phyloP scores from a whole-genome alignment of 1,140 invertebrate species.

The Lucilia cuprina region DNA sequence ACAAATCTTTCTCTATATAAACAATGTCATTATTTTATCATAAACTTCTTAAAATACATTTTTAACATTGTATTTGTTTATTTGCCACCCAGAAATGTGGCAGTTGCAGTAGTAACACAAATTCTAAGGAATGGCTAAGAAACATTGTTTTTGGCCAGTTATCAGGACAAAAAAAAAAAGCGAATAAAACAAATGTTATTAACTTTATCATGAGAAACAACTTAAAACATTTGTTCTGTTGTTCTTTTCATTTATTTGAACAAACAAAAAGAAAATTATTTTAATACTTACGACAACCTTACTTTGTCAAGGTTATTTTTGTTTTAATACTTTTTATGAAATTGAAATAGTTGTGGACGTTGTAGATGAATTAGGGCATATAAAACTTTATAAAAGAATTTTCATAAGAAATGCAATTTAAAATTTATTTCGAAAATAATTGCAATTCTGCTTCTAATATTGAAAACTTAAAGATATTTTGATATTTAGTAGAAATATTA shows the following conservation, averaged over 20 bases:
- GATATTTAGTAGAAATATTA: no score
- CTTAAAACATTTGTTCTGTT: neutral
- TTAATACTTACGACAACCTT: neutral
- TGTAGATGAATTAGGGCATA: no score
- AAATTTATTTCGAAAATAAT: no score
- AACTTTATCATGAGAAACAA: neutral
- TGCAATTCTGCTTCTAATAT: no score
- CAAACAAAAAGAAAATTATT: neutral
- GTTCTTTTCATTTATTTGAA: neutral
- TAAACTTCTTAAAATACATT: slow-evolving; percentile 7
- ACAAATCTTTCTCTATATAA: slow-evolving; percentile 8
- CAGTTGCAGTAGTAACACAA: neutral
- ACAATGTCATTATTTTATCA: slow-evolving; percentile 8
- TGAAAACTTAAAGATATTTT: no score
- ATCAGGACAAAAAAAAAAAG: neutral
- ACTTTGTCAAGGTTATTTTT: neutral
- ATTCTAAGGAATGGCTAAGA: neutral
- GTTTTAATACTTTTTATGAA: neutral
- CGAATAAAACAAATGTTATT: neutral
- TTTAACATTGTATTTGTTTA: neutral
- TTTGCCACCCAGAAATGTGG: neutral
- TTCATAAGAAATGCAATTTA: no score
- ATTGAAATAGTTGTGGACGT: no score
- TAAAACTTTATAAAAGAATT: no score
- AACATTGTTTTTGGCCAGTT: neutral